Evolutionary conservation across 2,113 vertebrate genomes (phyloP).

Genomic region (Oncorhynchus kisutch): DNA sequence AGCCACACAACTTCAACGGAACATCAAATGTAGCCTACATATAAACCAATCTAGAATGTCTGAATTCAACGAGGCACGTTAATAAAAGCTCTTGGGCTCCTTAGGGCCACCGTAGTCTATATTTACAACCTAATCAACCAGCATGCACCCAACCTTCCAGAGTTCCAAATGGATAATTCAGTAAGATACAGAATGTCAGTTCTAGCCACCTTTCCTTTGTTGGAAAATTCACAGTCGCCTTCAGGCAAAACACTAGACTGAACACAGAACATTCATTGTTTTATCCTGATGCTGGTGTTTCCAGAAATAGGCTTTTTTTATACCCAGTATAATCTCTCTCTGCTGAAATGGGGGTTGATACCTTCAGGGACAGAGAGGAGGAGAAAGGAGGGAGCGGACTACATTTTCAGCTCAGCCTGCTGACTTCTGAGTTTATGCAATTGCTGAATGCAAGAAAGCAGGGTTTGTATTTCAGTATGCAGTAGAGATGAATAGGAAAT

Average conservation of each 20-base stretch:
- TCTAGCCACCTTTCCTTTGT: neutral
- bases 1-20: neutral
- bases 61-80: too few relatives aligned
- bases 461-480: conserved; percentile 5
- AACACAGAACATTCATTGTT: neutral
- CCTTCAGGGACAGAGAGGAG: neutral
- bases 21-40: neutral
- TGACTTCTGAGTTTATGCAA: conserved; percentile 36
- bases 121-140: too few relatives aligned
- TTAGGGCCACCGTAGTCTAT: too few relatives aligned
- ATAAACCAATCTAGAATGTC: neutral
- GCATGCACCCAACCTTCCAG: neutral
- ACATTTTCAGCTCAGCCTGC: conserved; percentile 22
- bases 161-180: neutral
- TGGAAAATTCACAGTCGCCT: neutral
- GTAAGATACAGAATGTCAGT: neutral
- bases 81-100: too few relatives aligned
- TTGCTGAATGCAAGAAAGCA: conserved; percentile 31
- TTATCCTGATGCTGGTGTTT: neutral
- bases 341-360: neutral
- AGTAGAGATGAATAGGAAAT: neutral
- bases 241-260: neutral
- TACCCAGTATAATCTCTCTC: neutral
- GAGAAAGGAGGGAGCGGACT: conserved; percentile 42
- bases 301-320: neutral